Evolutionary conservation across 1,140 invertebrate species (phyloP), one percentile per base, ranked within the genome.

Genomic region (Phenacoccus solenopsis): DNA sequence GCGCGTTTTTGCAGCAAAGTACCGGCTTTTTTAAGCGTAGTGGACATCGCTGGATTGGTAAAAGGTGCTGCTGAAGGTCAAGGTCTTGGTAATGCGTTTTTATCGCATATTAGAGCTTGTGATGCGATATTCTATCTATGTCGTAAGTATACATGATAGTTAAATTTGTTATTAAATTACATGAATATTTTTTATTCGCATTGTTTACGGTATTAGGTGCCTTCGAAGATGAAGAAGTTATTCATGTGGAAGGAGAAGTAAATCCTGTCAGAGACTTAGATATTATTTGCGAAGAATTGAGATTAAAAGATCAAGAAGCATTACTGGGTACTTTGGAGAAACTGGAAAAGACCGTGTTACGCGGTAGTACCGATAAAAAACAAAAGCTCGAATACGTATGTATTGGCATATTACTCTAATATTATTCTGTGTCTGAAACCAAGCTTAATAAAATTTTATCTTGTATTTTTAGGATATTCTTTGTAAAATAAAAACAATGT

Each of bases 111-210:
- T 75, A 94, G 89, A 78, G 96, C 96, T 7, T 99, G 98, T 79
- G 98, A 99, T 81, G 94, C 94, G n/a, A 90, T 99, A 74, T 99
- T 99, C 78, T 96, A 99, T 81, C 84, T 99, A 70, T 93, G 93
- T 76, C 87, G 97, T 95, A 84, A 89, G 91, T 92, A 70, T 32
- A 59, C 13, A n/a, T n/a, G 7, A 69, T 49, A 12, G n/a, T 1
- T 22, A 24, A 9, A 10, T 38, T 38, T 10, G 9, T 38, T 38
- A 38, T n/a, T 38, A 38, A n/a, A 10, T 10, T 38, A n/a, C n/a
- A 9, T 38, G 32, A 38, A 38, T 10, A 38, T 38, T 9, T 38
- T 9, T 38, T 38, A 10, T 38, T 38, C 32, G 32, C 32, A n/a
- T 38, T 38, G 32, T 10, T 10, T 22, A 3, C 20, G 9, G n/a